Percentiles rank a stretch among this genome's conserved stretches.
phyloP scores from a whole-genome alignment of 1,140 invertebrate genomes.

The Ptiloglossa arizonensis region DNA sequence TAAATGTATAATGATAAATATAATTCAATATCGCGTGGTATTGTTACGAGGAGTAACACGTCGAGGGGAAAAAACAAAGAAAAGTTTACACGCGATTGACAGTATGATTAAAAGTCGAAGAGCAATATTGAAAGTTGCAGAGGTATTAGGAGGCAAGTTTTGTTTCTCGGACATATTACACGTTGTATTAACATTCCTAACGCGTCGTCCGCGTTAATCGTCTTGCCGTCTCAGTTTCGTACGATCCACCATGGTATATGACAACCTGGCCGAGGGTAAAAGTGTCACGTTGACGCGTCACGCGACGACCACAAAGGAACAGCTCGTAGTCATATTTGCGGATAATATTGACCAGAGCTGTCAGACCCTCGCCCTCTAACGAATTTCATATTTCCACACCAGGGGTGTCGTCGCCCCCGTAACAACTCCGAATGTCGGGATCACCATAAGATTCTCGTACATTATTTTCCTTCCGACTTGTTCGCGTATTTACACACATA shows the following conservation, averaged over 20 bases:
- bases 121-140: no score
- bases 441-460: slow-evolving; percentile 50
- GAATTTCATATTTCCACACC: slow-evolving; percentile 60
- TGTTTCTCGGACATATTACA: neutral
- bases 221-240: neutral
- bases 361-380: slow-evolving; percentile 60
- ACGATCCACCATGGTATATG: slow-evolving; percentile 1
- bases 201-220: slow-evolving; percentile 43
- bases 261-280: slow-evolving; percentile 41
- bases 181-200: slow-evolving; percentile 13
- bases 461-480: slow-evolving; percentile 51
- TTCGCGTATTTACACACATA: slow-evolving; percentile 57
- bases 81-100: neutral
- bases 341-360: slow-evolving; percentile 74
- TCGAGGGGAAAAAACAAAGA: no score
- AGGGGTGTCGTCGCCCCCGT: slow-evolving; percentile 44
- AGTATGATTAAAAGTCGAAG: neutral
- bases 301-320: slow-evolving; percentile 36
- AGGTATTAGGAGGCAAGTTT: neutral
- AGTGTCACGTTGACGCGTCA: slow-evolving; percentile 38
- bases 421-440: slow-evolving; percentile 43
- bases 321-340: slow-evolving; percentile 70
- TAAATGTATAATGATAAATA: no score
- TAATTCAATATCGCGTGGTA: no score
- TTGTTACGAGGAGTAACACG: no score